Evolutionary conservation across 2,113 vertebrate genomes (phyloP).

Genomic region (Takifugu flavidus): DNA sequence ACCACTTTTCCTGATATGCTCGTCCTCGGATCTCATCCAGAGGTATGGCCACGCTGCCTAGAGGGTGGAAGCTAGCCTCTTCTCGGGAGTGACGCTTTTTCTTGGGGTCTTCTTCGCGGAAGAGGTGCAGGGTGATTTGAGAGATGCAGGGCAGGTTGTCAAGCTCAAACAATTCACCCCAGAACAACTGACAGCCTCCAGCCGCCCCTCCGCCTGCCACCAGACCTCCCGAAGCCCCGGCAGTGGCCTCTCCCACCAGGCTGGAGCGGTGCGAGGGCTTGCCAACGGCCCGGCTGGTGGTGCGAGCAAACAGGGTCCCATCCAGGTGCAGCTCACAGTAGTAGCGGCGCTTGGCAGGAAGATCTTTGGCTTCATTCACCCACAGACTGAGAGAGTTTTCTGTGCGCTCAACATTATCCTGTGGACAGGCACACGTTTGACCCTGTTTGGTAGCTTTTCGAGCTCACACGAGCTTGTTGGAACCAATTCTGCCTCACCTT

Average conservation of each 20-base stretch:
- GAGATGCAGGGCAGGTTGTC: constrained; percentile 80
- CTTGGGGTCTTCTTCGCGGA: constrained; percentile 78
- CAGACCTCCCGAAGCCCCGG: constrained; percentile 34
- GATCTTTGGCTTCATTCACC: constrained; percentile 89
- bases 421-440: constrained; percentile 6
- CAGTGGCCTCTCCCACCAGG: constrained; percentile 59
- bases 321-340: constrained; percentile 87
- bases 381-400: constrained; percentile 87
- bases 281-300: constrained; percentile 72
- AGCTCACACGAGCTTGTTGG: background rate
- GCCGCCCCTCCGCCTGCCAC: constrained; percentile 42
- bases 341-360: constrained; percentile 76
- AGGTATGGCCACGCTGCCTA: constrained; percentile 78
- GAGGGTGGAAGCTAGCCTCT: constrained; percentile 49
- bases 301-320: constrained; percentile 83
- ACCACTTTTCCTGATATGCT: constrained; percentile 82
- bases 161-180: constrained; percentile 88
- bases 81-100: constrained; percentile 76
- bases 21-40: constrained; percentile 72
- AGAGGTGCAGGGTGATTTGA: constrained; percentile 80
- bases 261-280: constrained; percentile 64
- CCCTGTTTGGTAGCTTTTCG: background rate
- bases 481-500: constrained; percentile 73
- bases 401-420: constrained; percentile 86
- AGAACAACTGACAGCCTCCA: constrained; percentile 75